phyloP scores from a whole-genome alignment of 2,797 vertebrate species.

The Bradypus variegatus region DNA sequence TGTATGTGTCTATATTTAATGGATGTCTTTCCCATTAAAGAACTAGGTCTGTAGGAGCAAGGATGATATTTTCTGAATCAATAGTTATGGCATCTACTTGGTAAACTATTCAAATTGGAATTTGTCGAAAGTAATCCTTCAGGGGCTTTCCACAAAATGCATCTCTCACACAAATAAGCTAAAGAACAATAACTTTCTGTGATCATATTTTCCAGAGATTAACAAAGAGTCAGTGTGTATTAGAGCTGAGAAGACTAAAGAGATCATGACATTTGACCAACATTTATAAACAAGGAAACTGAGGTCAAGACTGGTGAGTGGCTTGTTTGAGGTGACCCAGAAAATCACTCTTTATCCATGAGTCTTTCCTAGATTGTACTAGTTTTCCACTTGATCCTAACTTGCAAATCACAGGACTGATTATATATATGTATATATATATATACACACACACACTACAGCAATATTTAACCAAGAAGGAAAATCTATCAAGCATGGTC shows the following conservation, averaged over 20 bases:
- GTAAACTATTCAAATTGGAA: background rate
- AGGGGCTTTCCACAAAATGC: background rate
- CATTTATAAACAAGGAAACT: background rate
- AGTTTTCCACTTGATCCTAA: background rate
- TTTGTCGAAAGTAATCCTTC: background rate
- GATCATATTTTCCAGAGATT: constrained; percentile 13
- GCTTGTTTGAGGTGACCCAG: background rate
- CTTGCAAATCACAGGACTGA: background rate
- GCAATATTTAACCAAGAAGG: background rate
- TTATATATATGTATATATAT: background rate
- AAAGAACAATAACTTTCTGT: background rate
- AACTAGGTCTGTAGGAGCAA: background rate
- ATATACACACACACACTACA: background rate
- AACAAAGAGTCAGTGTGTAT: background rate
- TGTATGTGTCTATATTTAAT: background rate
- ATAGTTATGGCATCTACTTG: background rate
- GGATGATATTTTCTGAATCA: background rate
- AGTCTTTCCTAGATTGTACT: background rate
- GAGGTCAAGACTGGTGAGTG: background rate
- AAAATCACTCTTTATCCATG: background rate
- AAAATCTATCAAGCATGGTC: background rate
- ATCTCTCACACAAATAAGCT: background rate
- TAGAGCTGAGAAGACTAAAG: background rate
- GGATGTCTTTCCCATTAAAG: background rate
- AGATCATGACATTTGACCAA: background rate